Evolutionary conservation across 2,888 invertebrate species (phyloP), one percentile per base, ranked within the genome.

Genomic region (Entomobrya proxima): DNA sequence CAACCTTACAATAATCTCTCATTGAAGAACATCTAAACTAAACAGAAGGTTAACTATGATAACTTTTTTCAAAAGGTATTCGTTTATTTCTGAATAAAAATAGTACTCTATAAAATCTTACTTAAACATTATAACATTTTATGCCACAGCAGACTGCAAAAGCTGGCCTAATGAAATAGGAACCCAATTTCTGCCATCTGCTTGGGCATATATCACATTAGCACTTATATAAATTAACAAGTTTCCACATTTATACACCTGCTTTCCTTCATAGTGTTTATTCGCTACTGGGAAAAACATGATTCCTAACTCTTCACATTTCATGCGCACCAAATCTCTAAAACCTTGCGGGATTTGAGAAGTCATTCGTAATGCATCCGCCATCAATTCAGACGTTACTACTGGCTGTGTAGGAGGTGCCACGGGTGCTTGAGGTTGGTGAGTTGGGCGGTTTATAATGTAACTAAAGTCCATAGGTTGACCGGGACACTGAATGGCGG

Each of bases 281-380:
- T 98, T 97, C 0, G 95, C 94, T 69, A 98, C 93, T 0, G 98
- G 99, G 77, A 97, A 95, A 91, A 98, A 98, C 0, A 98, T 93
- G 21, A 99, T 95, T 0, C 97, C 98, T 67, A 95, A 93, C 90
- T 98, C 97, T 87, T 96, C 95, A 91, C 97, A 97, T 44, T 95
- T 94, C 90, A 95, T 95, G 86, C 96, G 96, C 0, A 97, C 94
- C 2, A 97, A 92, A 90, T 97, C 97, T 85, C 96, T 96, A 93
- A 97, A 97, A 52, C 95, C 95, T 89, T 94, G 93, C 30, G 95
- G 94, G 82, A 94, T 93, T 91, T 94, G 94, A 0, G 94, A 92
- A 24, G 94, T 94, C 44, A 94, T 93, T 69, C 94, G 92, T 0
- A 94, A 93, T 27, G 93, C 93, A 91, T 94, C 94, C 0, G 93